phyloP scores from a whole-genome alignment of 2,888 invertebrate species.

The Xylota segnis region DNA sequence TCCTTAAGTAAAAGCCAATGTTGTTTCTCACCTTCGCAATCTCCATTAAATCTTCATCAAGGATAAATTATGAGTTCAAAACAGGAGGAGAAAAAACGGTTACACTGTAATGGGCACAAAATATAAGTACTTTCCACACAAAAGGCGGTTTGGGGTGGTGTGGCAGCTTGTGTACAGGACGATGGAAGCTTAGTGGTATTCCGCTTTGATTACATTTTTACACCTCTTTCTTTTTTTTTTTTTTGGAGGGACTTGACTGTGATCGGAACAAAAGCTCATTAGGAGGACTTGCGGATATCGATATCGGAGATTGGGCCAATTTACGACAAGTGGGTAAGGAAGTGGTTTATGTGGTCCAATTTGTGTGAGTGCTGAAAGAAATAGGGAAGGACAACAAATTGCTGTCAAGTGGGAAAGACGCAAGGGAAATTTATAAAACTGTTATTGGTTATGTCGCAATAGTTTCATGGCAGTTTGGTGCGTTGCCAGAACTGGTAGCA shows the following conservation, averaged over 20 bases:
- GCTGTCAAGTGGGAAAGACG: background rate
- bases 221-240: slow-evolving; percentile 11
- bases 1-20: slow-evolving; percentile 70
- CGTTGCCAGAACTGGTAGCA: too few relatives aligned
- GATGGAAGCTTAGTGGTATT: slow-evolving; percentile 62
- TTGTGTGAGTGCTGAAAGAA: background rate
- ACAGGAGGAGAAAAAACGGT: slow-evolving; percentile 37
- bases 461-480: too few relatives aligned
- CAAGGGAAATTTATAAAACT: too few relatives aligned
- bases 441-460: too few relatives aligned
- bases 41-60: slow-evolving; percentile 76
- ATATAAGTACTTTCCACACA: slow-evolving; percentile 39
- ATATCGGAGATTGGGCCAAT: slow-evolving; percentile 65
- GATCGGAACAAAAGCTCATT: slow-evolving; percentile 51
- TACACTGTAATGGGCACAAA: slow-evolving; percentile 51
- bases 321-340: slow-evolving; percentile 58
- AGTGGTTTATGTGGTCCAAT: slow-evolving; percentile 49
- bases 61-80: slow-evolving; percentile 71
- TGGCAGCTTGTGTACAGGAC: slow-evolving; percentile 47
- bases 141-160: background rate
- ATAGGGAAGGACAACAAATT: background rate
- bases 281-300: slow-evolving; percentile 67
- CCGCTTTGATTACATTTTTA: slow-evolving; percentile 59
- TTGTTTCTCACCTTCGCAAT: slow-evolving; percentile 73
- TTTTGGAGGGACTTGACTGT: slow-evolving; percentile 20